Evolutionary conservation across 1,140 invertebrate genomes (phyloP).

Genomic region (Heliconius hermathena): DNA sequence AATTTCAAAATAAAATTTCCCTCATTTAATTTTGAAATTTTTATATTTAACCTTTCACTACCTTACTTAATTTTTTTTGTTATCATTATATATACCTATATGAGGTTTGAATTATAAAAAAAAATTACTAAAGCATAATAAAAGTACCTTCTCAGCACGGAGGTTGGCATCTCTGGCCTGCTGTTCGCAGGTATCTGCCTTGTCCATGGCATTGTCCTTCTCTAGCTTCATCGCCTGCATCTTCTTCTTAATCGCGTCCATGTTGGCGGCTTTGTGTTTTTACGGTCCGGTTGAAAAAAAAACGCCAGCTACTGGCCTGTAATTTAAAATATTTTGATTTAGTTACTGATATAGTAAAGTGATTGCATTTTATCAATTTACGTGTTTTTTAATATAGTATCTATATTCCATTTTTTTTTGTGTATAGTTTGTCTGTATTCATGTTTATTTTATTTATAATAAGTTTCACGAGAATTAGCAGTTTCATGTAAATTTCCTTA

Average conservation of each 20-base stretch:
- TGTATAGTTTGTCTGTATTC: too few species aligned
- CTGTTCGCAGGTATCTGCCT: conserved; percentile 97
- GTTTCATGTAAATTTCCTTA: too few species aligned
- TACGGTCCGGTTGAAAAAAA: conserved; percentile 73
- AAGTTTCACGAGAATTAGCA: too few species aligned
- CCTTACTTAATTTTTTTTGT: neutral
- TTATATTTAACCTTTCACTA: too few species aligned
- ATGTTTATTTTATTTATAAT: too few species aligned
- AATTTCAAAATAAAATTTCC: too few species aligned
- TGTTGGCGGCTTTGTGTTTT: conserved; percentile 86
- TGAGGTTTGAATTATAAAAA: neutral
- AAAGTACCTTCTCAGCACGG: conserved; percentile 92
- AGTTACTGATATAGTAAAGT: neutral
- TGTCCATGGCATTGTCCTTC: conserved; percentile 98
- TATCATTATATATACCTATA: neutral
- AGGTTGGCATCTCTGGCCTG: conserved; percentile 97
- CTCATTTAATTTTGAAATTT: too few species aligned
- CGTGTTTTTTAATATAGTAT: neutral
- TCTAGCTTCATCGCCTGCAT: conserved; percentile 99
- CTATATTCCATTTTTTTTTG: too few species aligned
- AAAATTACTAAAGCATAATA: neutral
- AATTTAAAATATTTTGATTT: conserved; percentile 30
- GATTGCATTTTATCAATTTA: too few species aligned
- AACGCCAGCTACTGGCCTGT: conserved; percentile 74
- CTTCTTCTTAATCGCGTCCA: conserved; percentile 99